Percentiles rank a stretch among this genome's conserved stretches.
Conservation (phyloP, 2,113 vertebrate genomes). For the Mesoclemmys tuberculata region DNA sequence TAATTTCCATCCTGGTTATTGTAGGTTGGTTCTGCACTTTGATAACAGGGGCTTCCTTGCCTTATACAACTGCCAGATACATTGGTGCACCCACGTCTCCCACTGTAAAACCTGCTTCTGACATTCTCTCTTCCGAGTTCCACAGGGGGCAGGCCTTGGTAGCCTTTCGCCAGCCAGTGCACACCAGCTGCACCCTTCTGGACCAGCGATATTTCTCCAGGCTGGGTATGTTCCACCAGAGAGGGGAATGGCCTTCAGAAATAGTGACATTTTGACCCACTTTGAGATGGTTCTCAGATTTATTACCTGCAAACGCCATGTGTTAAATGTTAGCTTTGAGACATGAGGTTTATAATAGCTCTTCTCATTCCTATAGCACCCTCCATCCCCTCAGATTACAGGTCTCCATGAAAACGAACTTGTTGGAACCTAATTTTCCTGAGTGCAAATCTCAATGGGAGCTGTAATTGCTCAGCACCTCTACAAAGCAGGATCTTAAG, state of each 20-base stretch:
- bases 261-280: background rate
- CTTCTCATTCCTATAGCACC: background rate
- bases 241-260: background rate
- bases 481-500: background rate
- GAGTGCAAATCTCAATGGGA: background rate
- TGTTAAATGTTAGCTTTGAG: background rate
- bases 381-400: background rate
- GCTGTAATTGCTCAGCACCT: background rate
- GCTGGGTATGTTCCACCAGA: constrained; percentile 66
- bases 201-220: constrained; percentile 81
- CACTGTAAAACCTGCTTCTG: constrained; percentile 43
- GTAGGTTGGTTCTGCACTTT: constrained; percentile 79
- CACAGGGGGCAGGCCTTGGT: constrained; percentile 67
- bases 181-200: constrained; percentile 76
- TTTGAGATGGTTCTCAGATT: background rate
- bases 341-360: background rate
- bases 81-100: constrained; percentile 66
- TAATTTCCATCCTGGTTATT: background rate
- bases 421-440: background rate
- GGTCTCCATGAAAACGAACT: background rate
- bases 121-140: constrained; percentile 78
- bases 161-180: constrained; percentile 39
- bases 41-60: constrained; percentile 68
- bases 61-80: constrained; percentile 81
- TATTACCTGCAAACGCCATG: background rate